Base-by-base conservation (phyloP, 2,797 vertebrate genomes). In the Labeo calbasu region DNA sequence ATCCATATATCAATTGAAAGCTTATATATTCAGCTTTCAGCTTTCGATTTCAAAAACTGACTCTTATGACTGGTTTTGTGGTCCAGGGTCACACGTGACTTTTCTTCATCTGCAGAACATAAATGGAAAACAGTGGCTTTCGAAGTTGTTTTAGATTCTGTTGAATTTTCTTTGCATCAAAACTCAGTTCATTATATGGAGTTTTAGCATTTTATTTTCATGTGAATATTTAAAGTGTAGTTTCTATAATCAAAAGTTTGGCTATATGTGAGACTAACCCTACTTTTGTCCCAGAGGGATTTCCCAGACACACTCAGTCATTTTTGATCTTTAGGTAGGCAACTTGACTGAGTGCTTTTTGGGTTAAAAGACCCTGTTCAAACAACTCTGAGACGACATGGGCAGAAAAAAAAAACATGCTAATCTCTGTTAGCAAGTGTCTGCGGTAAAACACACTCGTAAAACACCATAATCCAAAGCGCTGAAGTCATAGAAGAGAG, bases 241-340 rank as follows among this genome's bases (percentile, higher is more conserved):
- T 72, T 17, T 9, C 6, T 21, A 55, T 8, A 75, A 53, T 40
- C 72, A 75, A 55, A 75, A 21, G 50, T 75, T 36, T 75, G 28
- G 11, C 50, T 55, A 55, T 0, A 55, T 0, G 7, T 55, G 5
- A 51, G 36, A 59, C 50, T 12, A 46, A 59, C 14, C 36, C n/a
- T 90, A 88, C 86, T 89, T 92, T 89, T 90, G 88, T 89, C 85
- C 92, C 82, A 89, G 90, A 83, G 92, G 91, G 88, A 87, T 85
- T 93, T 93, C 91, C 90, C 90, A 92, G 90, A 91, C 87, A 82
- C 88, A 85, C 77, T 72, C 90, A 88, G 90, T 89, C 80, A 88
- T 91, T 91, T 92, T 89, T 92, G 91, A 90, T 94, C 4, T 36
- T 93, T 92, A 92, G 91, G 91, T 90, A 86, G 89, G 86, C 88